Evolutionary conservation across 1,140 invertebrate genomes (phyloP).

Genomic region (Nasonia longicornis): DNA sequence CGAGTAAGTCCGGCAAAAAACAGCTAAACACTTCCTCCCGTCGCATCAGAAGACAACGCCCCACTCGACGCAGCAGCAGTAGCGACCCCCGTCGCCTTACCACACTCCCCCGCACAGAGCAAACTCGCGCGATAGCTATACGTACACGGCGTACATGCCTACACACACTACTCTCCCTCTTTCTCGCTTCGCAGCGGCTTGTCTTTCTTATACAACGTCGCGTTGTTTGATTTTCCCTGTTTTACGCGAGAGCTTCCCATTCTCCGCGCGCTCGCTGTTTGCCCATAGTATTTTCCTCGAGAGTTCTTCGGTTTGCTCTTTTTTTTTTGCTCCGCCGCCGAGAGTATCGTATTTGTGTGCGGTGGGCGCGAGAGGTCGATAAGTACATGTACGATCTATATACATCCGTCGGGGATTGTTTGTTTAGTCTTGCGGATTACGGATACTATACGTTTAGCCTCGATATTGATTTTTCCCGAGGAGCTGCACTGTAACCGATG

Average conservation of each 20-base stretch:
- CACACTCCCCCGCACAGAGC: background rate
- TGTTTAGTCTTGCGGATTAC: background rate
- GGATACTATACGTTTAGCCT: background rate
- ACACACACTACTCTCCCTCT: constrained; percentile 20
- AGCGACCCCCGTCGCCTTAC: background rate
- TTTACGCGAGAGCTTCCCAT: background rate
- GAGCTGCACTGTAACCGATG: background rate
- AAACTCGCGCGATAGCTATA: background rate
- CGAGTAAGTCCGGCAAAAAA: too few species aligned
- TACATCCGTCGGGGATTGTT: background rate
- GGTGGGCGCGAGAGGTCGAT: background rate
- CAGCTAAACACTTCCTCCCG: background rate
- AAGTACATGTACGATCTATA: background rate
- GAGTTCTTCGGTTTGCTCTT: background rate
- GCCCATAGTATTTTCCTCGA: constrained; percentile 14
- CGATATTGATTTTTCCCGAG: background rate
- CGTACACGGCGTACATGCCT: background rate
- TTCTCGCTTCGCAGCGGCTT: background rate
- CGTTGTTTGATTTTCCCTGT: background rate
- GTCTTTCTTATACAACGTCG: background rate
- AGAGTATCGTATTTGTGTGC: background rate
- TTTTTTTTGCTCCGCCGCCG: background rate
- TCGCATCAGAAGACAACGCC: background rate
- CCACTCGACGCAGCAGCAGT: too few species aligned
- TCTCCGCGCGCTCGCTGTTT: background rate